Evolutionary conservation across 2,888 invertebrate genomes (phyloP).

Genomic region (Plebejus argus): DNA sequence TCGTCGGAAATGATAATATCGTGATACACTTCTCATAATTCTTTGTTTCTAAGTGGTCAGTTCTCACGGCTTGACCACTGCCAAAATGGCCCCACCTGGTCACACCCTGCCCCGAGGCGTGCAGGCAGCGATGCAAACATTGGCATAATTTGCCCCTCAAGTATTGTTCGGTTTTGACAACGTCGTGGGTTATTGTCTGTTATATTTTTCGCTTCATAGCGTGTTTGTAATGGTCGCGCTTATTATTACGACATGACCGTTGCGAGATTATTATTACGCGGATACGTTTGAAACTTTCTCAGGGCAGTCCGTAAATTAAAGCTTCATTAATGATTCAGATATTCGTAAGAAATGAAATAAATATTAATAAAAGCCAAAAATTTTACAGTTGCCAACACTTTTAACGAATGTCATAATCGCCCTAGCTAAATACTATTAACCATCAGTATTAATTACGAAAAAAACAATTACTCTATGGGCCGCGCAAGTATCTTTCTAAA

Average conservation of each 20-base stretch:
- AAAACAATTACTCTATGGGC: constrained; percentile 59
- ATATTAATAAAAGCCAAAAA: neutral
- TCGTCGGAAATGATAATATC: constrained; percentile 76
- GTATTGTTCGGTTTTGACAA: constrained; percentile 74
- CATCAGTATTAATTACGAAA: constrained; percentile 21
- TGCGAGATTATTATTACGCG: constrained; percentile 9
- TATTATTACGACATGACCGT: constrained; percentile 17
- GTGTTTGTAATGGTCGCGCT: constrained; percentile 36
- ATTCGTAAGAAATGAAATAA: neutral
- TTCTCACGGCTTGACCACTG: constrained; percentile 50
- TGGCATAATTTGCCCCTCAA: constrained; percentile 72
- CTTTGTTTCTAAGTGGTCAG: constrained; percentile 67
- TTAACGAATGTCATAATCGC: constrained; percentile 14
- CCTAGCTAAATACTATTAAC: constrained; percentile 4
- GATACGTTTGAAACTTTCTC: neutral
- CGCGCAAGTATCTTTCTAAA: constrained; percentile 71
- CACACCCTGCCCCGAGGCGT: constrained; percentile 71
- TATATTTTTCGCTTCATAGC: constrained; percentile 57
- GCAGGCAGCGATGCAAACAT: constrained; percentile 68
- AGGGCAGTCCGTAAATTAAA: neutral
- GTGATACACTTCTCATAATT: constrained; percentile 59
- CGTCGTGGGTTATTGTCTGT: constrained; percentile 59
- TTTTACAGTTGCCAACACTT: neutral
- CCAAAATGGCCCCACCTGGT: constrained; percentile 74
- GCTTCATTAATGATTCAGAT: no score